These are phyloP conservation scores for Taxidea taxus DNA, from an alignment of 2,113 vertebrate genomes.

Conservation along the genomic window DNA sequence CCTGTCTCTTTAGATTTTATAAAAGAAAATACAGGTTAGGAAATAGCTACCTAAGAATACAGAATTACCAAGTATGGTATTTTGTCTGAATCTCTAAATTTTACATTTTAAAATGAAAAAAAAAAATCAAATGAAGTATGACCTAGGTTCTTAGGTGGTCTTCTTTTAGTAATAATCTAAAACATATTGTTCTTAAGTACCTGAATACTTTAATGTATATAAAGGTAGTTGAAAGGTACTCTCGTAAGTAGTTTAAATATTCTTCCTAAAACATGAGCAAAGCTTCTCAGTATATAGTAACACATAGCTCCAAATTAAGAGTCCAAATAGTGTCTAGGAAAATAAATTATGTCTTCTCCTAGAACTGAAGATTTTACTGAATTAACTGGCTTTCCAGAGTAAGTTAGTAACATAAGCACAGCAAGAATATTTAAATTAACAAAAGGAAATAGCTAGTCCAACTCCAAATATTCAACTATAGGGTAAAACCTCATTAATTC, in stretches of 20 bases:
- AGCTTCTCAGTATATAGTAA: background rate
- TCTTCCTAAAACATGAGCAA: background rate
- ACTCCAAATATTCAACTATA: background rate
- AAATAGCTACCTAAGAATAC: background rate
- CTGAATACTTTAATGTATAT: background rate
- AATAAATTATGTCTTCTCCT: background rate
- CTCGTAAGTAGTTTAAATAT: background rate
- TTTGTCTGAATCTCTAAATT: background rate
- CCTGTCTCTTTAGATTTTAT: slow-evolving; percentile 7
- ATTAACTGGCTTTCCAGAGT: background rate
- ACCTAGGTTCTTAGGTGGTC: background rate
- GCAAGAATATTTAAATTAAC: slow-evolving; percentile 1
- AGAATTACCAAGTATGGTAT: background rate
- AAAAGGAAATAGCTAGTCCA: background rate
- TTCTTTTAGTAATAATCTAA: background rate
- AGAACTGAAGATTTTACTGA: background rate
- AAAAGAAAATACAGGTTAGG: background rate
- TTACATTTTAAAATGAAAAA: background rate
- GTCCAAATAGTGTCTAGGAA: background rate
- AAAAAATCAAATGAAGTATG: background rate
- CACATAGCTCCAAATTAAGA: background rate
- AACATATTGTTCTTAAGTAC: background rate
- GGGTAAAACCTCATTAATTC: background rate
- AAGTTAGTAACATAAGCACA: background rate
- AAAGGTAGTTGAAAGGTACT: background rate